A percentile compares a stretch with the other conserved stretches of the same genome.
Conservation (phyloP, 2,113 vertebrate genomes). For the Nansenia antarctica region DNA sequence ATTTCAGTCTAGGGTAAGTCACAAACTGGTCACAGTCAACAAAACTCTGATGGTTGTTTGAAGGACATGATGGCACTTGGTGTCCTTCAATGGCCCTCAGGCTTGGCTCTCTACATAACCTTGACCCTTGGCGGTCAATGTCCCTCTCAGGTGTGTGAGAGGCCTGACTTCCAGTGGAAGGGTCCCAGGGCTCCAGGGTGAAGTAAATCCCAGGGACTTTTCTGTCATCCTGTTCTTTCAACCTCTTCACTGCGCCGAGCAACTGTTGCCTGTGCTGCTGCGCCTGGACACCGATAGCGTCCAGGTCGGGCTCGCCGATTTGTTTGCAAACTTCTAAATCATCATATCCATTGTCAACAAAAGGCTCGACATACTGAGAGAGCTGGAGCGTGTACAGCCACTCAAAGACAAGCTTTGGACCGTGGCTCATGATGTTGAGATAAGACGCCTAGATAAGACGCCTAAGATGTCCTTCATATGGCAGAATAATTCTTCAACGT, state of each 20-base stretch:
- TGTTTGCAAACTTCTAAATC: slow-evolving; percentile 98
- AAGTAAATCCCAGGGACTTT: slow-evolving; percentile 85
- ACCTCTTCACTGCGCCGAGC: slow-evolving; percentile 82
- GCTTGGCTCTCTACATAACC: slow-evolving; percentile 33
- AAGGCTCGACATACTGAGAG: slow-evolving; percentile 89
- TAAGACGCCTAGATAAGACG: too few relatives aligned
- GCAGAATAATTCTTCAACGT: too few relatives aligned
- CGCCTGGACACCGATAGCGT: slow-evolving; percentile 89
- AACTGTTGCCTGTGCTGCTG: slow-evolving; percentile 87
- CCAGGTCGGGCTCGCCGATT: slow-evolving; percentile 94
- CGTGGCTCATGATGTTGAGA: slow-evolving; percentile 78
- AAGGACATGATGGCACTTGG: slow-evolving; percentile 50
- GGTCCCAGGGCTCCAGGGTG: slow-evolving; percentile 85
- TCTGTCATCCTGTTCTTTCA: slow-evolving; percentile 80
- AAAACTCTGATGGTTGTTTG: slow-evolving; percentile 61
- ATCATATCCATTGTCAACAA: slow-evolving; percentile 96
- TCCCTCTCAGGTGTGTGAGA: slow-evolving; percentile 49
- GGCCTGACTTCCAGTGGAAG: not conserved
- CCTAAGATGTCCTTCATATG: too few relatives aligned
- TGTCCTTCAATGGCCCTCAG: slow-evolving; percentile 26
- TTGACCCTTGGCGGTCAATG: slow-evolving; percentile 20
- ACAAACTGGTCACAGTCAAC: slow-evolving; percentile 74
- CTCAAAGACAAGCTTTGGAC: slow-evolving; percentile 87
- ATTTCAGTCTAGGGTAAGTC: slow-evolving; percentile 86
- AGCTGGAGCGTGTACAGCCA: slow-evolving; percentile 92